Percentiles rank a stretch among this genome's conserved stretches.
These are phyloP conservation scores for Dendrocincla tyrannina DNA, from an alignment of 2,797 vertebrate species.

Conservation along the genomic window DNA sequence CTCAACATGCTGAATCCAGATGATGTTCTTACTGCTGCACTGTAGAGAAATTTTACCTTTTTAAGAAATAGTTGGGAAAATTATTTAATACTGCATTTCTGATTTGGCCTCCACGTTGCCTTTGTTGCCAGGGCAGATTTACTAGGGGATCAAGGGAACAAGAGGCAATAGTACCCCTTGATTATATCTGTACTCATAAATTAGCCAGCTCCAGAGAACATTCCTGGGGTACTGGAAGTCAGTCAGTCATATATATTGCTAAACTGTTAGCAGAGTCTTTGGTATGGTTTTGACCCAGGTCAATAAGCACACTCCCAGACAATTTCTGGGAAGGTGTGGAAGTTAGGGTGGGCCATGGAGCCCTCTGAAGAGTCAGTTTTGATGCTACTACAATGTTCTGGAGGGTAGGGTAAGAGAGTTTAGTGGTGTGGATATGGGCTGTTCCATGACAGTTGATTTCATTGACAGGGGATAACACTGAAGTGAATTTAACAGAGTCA, in stretches of 20 bases:
- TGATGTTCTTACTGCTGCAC: conserved; percentile 65
- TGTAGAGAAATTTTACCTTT: conserved; percentile 62
- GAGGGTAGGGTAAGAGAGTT: not conserved
- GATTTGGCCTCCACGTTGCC: conserved; percentile 57
- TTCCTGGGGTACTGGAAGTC: conserved; percentile 32
- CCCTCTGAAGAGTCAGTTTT: not conserved
- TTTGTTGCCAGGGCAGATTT: conserved; percentile 50
- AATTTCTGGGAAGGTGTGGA: not conserved
- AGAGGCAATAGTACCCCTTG: not conserved
- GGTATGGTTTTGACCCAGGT: not conserved
- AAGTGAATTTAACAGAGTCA: not conserved
- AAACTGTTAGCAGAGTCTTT: conserved; percentile 46
- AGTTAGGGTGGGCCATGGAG: not conserved
- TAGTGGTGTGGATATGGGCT: not conserved
- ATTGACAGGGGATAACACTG: not conserved
- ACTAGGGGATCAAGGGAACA: conserved; percentile 49
- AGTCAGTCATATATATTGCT: conserved; percentile 45
- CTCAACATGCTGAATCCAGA: conserved; percentile 73
- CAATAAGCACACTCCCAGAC: not conserved
- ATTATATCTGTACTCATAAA: conserved; percentile 43
- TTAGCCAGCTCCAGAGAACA: conserved; percentile 20
- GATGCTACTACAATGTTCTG: not conserved
- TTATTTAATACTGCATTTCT: conserved; percentile 69
- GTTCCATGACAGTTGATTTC: not conserved
- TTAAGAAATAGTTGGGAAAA: conserved; percentile 65